Base-by-base conservation (phyloP, 2,113 vertebrate species). In the Crypturellus undulatus region DNA sequence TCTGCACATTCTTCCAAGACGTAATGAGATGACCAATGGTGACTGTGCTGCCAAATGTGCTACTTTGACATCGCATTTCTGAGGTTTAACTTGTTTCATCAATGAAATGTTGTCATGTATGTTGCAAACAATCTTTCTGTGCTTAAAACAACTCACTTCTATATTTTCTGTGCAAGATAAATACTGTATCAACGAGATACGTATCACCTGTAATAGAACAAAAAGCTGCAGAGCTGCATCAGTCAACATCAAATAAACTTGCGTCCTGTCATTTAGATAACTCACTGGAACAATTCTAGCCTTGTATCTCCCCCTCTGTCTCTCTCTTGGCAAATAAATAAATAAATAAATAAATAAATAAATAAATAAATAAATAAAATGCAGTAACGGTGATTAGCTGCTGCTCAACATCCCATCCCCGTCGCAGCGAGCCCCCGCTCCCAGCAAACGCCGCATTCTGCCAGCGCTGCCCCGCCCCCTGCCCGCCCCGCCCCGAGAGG, bases 111-210 rank as follows among this genome's bases (percentile, higher is more conserved):
- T 97, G 9, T 98, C 97, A 92, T 98, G 98, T 94, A 99, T 89
- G 30, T 89, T 93, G 79, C 92, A 62, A 94, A 98, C 98, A 99
- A 99, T 45, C 94, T 97, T 99, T 99, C 97, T 99, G 98, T 91
- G 96, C 96, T 73, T 98, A 96, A 79, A 99, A 99, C 69, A 98
- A 93, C 45, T 67, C 12, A n/a, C 92, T 95, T 92, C 98, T 30
- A 98, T 98, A 49, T 98, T 99, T 96, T 99, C 99, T 99, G 97
- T 99, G 99, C 96, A 99, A 69, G 40, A 99, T 97, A 96, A 99
- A 99, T 16, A 97, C 95, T 86, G 98, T 94, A 79, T 99, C 98
- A 90, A 99, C 79, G 6, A 97, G 95, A 92, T 98, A 99, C 7
- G 5, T 42, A 40, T 80, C 58, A 85, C 96, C 98, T 99, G 97